Evolutionary conservation across 2,797 vertebrate species (phyloP).

Genomic region (Hemitrygon akajei): DNA sequence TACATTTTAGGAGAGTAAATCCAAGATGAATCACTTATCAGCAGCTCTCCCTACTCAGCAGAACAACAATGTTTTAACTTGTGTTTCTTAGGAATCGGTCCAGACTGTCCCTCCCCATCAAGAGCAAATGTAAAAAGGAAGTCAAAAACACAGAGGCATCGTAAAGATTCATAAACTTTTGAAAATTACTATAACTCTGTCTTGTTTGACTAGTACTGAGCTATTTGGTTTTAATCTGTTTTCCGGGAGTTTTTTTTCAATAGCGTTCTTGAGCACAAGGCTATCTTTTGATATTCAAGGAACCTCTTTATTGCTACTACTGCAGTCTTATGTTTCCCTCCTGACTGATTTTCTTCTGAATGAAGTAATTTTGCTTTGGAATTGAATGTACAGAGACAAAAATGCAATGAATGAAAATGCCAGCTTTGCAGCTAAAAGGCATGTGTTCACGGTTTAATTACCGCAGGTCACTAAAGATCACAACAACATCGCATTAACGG

Average conservation of each 20-base stretch:
- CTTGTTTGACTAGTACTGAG: neutral
- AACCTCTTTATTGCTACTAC: slow-evolving; percentile 41
- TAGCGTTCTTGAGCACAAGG: slow-evolving; percentile 37
- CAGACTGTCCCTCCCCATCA: slow-evolving; percentile 5
- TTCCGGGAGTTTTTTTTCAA: slow-evolving; percentile 36
- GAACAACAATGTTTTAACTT: neutral
- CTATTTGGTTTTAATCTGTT: slow-evolving; percentile 39
- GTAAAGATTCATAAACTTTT: slow-evolving; percentile 31
- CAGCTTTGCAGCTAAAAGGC: slow-evolving; percentile 17
- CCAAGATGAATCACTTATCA: slow-evolving; percentile 30
- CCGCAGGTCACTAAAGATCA: slow-evolving; percentile 25
- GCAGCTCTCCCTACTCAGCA: neutral
- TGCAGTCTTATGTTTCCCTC: slow-evolving; percentile 35
- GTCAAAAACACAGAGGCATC: slow-evolving; percentile 13
- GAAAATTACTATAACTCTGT: slow-evolving; percentile 19
- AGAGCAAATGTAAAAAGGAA: slow-evolving; percentile 13
- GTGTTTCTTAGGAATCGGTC: neutral
- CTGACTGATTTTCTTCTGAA: slow-evolving; percentile 19
- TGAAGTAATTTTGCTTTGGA: slow-evolving; percentile 26
- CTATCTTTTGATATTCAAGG: slow-evolving; percentile 42
- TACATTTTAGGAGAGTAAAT: slow-evolving; percentile 31
- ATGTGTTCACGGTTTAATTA: slow-evolving; percentile 29
- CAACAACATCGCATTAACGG: slow-evolving; percentile 26
- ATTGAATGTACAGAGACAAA: neutral
- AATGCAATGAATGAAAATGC: slow-evolving; percentile 13